These are phyloP conservation scores for Uropsilus gracilis DNA, from an alignment of 2,113 vertebrate species.

Conservation along the genomic window DNA sequence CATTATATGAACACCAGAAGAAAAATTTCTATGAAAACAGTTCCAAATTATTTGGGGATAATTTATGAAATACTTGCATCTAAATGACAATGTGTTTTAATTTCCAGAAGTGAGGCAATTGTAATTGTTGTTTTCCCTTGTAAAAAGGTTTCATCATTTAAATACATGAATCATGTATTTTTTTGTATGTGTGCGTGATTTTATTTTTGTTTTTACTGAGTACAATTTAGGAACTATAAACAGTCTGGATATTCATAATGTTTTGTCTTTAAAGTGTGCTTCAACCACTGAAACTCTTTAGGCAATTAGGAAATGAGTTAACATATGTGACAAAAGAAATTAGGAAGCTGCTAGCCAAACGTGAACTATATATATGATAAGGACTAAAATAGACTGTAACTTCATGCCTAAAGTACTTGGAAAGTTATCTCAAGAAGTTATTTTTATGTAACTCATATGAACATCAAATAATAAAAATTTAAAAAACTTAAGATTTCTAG, in stretches of 20 bases:
- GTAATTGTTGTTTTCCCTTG: background rate
- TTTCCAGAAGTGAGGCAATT: conserved; percentile 10
- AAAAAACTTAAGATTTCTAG: conserved; percentile 37
- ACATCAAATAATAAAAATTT: conserved; percentile 40
- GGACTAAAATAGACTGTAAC: conserved; percentile 52
- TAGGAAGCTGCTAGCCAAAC: conserved; percentile 40
- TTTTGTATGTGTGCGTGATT: background rate
- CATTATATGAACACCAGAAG: background rate
- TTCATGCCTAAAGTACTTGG: conserved; percentile 41
- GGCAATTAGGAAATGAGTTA: conserved; percentile 64
- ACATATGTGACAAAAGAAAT: conserved; percentile 65
- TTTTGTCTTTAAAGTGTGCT: conserved; percentile 64
- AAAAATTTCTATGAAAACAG: background rate
- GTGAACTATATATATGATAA: background rate
- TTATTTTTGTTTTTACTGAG: conserved; percentile 56
- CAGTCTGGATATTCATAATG: conserved; percentile 46
- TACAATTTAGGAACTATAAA: conserved; percentile 52
- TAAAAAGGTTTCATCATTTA: conserved; percentile 33
- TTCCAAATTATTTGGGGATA: background rate
- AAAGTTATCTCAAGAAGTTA: conserved; percentile 51
- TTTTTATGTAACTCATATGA: background rate
- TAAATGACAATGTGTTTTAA: conserved; percentile 32
- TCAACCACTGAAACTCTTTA: conserved; percentile 32
- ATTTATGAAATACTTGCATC: background rate
- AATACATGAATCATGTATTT: conserved; percentile 32